phyloP scores from a whole-genome alignment of 2,888 invertebrate species.

The Pogonocherus hispidulus region DNA sequence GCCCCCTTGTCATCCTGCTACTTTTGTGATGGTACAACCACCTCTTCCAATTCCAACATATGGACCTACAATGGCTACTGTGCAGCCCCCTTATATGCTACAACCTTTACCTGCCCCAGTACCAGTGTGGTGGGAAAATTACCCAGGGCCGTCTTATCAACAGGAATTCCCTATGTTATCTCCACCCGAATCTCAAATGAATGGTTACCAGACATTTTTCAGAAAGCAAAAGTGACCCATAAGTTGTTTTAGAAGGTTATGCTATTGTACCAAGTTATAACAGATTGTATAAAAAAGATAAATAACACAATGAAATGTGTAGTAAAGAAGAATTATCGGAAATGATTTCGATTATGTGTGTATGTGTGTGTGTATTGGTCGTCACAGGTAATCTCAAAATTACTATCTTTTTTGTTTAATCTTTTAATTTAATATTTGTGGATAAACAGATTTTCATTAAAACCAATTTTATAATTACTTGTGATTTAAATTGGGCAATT shows the following conservation, averaged over 20 bases:
- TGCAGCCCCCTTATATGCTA: constrained; percentile 55
- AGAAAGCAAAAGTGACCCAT: constrained; percentile 66
- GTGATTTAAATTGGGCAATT: no score
- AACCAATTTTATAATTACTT: neutral
- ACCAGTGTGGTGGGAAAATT: constrained; percentile 64
- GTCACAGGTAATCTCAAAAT: neutral
- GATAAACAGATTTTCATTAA: neutral
- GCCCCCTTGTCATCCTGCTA: constrained; percentile 49
- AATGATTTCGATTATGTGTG: neutral
- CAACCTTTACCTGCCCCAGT: constrained; percentile 56
- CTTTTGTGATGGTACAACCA: constrained; percentile 65
- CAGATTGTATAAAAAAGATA: constrained; percentile 20
- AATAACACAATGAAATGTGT: constrained; percentile 12
- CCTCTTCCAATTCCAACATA: constrained; percentile 56
- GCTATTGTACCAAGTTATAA: constrained; percentile 55
- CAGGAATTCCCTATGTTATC: constrained; percentile 61
- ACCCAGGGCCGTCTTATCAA: constrained; percentile 61
- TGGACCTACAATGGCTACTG: constrained; percentile 49
- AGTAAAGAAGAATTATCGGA: neutral
- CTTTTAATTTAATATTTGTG: no score
- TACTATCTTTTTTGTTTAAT: no score
- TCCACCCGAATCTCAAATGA: constrained; percentile 52
- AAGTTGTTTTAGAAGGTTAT: constrained; percentile 53
- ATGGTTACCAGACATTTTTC: constrained; percentile 61
- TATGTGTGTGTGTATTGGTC: neutral